phyloP scores from a whole-genome alignment of 2,113 vertebrate genomes.

The Pristiophorus japonicus region DNA sequence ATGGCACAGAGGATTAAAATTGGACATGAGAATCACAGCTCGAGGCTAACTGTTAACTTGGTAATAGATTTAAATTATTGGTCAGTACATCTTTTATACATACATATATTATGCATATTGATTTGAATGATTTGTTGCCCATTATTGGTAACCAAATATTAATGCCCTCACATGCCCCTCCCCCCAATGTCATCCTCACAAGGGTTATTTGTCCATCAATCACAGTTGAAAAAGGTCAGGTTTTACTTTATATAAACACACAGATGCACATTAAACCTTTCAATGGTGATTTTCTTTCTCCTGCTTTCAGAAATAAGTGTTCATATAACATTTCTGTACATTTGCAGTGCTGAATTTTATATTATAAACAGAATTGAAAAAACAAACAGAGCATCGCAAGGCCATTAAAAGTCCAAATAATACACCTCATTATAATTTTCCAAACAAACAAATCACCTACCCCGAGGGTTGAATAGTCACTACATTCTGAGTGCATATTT shows the following conservation, averaged over 20 bases:
- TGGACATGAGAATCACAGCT: neutral
- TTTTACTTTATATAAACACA: neutral
- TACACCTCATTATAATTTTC: neutral
- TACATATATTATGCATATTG: neutral
- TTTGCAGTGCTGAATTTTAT: neutral
- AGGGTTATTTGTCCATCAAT: neutral
- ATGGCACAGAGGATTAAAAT: neutral
- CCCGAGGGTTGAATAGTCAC: slow-evolving; percentile 34
- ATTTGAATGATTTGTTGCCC: neutral
- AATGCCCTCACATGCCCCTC: neutral
- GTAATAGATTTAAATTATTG: slow-evolving; percentile 14
- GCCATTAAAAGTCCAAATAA: neutral
- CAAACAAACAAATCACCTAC: slow-evolving; percentile 22
- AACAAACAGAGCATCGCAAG: neutral
- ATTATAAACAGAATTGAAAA: neutral
- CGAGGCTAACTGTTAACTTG: neutral
- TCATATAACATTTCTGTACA: neutral
- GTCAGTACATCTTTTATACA: neutral
- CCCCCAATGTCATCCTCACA: neutral
- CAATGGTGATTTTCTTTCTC: neutral
- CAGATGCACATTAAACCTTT: neutral
- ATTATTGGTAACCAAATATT: neutral
- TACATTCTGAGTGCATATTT: slow-evolving; percentile 37
- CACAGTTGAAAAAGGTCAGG: neutral
- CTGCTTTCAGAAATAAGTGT: neutral